Evolutionary conservation across 2,888 invertebrate genomes (phyloP).

Genomic region (Orthosia incerta): DNA sequence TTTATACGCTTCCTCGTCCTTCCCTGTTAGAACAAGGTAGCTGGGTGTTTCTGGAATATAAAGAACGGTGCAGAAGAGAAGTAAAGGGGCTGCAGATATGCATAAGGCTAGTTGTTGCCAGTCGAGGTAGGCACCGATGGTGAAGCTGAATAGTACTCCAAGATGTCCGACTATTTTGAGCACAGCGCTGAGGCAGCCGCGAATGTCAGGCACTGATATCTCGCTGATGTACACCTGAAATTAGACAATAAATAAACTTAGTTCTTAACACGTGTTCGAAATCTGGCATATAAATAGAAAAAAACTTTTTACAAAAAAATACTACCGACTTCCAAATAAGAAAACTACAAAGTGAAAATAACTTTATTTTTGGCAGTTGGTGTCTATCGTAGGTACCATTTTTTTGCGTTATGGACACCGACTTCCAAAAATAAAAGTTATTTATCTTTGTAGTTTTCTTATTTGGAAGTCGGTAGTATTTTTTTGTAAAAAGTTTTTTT

Average conservation of each 20-base stretch:
- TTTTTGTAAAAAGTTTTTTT: no score
- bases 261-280: background rate
- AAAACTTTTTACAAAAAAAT: no score
- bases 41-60: slow-evolving; percentile 97
- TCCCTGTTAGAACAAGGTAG: slow-evolving; percentile 94
- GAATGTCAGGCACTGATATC: slow-evolving; percentile 96
- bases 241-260: slow-evolving; percentile 24
- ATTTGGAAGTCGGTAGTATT: no score
- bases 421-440: no score
- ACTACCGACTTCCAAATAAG: no score
- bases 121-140: slow-evolving; percentile 95
- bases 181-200: slow-evolving; percentile 96
- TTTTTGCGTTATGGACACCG: no score
- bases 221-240: slow-evolving; percentile 97
- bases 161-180: slow-evolving; percentile 96
- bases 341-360: no score
- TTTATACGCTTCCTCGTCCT: slow-evolving; percentile 92
- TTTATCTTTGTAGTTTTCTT: no score
- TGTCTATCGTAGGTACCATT: no score
- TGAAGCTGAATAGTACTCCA: slow-evolving; percentile 96
- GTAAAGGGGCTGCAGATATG: slow-evolving; percentile 94
- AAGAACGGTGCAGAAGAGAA: slow-evolving; percentile 94
- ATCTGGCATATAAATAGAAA: background rate
- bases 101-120: slow-evolving; percentile 96
- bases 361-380: no score